A percentile compares a stretch with the other conserved stretches of the same genome.
Conservation (phyloP, 2,797 vertebrate genomes). For the Mormyrops attenuatus region DNA sequence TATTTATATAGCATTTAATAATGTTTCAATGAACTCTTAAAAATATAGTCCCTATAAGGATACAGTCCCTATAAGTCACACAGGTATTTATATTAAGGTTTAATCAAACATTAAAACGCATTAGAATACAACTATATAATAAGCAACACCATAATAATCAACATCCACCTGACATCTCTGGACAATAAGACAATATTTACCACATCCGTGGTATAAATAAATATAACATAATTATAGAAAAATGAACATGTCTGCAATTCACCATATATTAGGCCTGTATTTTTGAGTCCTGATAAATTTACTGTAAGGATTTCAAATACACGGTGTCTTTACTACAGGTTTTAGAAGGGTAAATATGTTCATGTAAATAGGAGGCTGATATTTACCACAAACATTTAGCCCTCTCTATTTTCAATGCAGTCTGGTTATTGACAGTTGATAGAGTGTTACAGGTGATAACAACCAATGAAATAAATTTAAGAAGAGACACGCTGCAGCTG, state of each 20-base stretch:
- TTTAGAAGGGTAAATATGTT: not conserved
- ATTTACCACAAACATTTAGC: not conserved
- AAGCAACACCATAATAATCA: not conserved
- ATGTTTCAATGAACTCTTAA: not conserved
- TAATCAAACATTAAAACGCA: not conserved
- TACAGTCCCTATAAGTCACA: not conserved
- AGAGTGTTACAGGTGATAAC: not conserved
- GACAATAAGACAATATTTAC: not conserved
- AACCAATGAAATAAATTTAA: not conserved
- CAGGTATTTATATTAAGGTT: not conserved
- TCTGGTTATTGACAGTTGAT: not conserved
- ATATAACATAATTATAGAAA: not conserved
- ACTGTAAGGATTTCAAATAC: not conserved
- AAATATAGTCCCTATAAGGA: not conserved
- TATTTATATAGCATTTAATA: not conserved
- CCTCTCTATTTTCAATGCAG: not conserved
- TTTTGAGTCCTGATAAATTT: not conserved
- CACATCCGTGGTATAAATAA: not conserved
- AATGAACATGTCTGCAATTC: not conserved
- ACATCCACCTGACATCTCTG: not conserved
- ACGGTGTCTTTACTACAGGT: not conserved
- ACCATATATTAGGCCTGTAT: not conserved
- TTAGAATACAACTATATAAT: not conserved
- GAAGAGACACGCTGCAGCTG: not conserved
- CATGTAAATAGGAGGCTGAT: not conserved